A percentile compares a stretch with the other conserved stretches of the same genome.
phyloP scores from a whole-genome alignment of 2,113 vertebrate species.

The Perognathus longimembris region DNA sequence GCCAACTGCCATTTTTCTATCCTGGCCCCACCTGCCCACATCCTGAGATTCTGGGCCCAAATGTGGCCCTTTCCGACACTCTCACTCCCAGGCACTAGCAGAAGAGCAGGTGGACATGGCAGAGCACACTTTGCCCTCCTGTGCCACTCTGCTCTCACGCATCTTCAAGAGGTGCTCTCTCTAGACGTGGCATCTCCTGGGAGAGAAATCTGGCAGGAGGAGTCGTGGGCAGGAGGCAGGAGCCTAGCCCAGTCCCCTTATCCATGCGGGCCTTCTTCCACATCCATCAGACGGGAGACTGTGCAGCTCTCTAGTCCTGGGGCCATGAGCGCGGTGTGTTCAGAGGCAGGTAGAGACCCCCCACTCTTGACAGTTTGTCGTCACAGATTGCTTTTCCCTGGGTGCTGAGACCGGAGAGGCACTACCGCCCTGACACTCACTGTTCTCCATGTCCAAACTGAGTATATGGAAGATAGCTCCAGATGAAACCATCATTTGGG shows the following conservation, averaged over 20 bases:
- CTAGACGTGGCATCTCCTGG: not conserved
- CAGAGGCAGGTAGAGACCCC: not conserved
- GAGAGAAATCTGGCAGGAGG: not conserved
- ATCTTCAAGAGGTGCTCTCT: not conserved
- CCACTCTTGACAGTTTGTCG: not conserved
- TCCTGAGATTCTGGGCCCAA: too few species aligned
- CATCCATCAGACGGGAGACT: not conserved
- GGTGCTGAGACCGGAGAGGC: too few species aligned
- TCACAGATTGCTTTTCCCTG: not conserved
- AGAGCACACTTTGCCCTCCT: not conserved
- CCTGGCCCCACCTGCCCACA: not conserved
- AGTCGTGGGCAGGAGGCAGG: not conserved
- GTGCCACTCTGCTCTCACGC: not conserved
- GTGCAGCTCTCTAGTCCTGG: too few species aligned
- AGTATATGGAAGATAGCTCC: not conserved
- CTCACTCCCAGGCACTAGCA: not conserved
- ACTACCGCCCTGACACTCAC: not conserved
- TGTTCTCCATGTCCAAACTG: not conserved
- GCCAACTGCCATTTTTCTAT: not conserved
- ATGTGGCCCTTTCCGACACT: not conserved
- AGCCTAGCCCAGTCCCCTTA: too few species aligned
- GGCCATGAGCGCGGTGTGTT: not conserved
- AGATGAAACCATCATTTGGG: not conserved
- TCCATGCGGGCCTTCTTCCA: not conserved
- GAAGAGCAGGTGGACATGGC: not conserved